These are phyloP conservation scores for Halocynthia aurantium DNA, from an alignment of 23 tunicate genomes.

Conservation along the genomic window DNA sequence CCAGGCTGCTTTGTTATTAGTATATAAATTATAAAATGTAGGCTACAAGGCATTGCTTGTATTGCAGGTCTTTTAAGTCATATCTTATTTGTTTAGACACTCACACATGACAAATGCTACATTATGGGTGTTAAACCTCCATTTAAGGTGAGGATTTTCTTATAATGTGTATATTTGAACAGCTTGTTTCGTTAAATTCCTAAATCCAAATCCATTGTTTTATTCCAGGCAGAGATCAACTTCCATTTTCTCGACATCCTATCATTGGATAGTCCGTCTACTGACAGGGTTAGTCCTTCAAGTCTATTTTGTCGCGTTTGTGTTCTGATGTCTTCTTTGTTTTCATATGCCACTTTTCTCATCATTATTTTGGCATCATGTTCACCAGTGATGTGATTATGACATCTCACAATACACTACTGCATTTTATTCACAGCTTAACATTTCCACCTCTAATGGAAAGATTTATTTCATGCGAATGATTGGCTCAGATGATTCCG, in stretches of 20 bases:
- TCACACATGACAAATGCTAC: constrained; percentile 77
- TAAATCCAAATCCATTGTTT: not conserved
- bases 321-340: too few species aligned
- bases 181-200: not conserved
- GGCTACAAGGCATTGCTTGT: too few species aligned
- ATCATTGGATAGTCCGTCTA: constrained; percentile 59
- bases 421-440: constrained; percentile 39
- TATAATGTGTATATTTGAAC: constrained; percentile 3
- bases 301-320: not conserved
- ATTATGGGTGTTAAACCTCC: constrained; percentile 62
- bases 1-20: too few species aligned
- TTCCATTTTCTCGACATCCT: constrained; percentile 80
- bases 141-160: constrained; percentile 55
- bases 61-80: not conserved
- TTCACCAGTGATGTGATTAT: not conserved
- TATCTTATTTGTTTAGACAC: constrained; percentile 29
- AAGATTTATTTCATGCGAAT: constrained; percentile 66
- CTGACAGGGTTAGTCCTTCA: constrained; percentile 45
- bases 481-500: constrained; percentile 92
- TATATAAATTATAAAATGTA: too few species aligned
- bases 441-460: constrained; percentile 42
- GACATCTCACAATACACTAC: not conserved
- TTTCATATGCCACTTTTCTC: not conserved
- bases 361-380: not conserved
- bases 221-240: constrained; percentile 59